Evolutionary conservation across 2,113 vertebrate genomes (phyloP).

Genomic region (Caranx ignobilis): DNA sequence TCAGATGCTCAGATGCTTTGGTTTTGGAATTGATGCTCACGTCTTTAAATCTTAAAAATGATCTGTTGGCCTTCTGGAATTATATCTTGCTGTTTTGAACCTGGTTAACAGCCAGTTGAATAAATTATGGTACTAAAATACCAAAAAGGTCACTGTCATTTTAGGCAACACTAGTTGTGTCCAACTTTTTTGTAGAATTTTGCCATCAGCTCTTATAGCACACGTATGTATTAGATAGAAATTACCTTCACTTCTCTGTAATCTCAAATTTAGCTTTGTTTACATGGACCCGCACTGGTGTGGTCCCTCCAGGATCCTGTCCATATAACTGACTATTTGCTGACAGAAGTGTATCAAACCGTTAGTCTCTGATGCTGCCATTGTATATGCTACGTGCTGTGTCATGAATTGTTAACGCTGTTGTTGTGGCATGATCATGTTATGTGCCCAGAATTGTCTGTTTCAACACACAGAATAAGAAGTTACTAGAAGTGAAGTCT

Average conservation of each 20-base stretch:
- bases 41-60: conserved; percentile 1
- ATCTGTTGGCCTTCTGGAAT: neutral
- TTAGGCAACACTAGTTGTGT: neutral
- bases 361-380: neutral
- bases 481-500: neutral
- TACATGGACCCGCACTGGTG: neutral
- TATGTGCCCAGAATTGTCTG: neutral
- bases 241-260: neutral
- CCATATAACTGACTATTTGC: conserved; percentile 1
- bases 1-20: neutral
- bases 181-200: neutral
- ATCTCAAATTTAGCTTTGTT: conserved; percentile 9
- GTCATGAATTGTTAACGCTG: neutral
- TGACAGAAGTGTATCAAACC: neutral
- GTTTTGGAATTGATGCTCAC: neutral
- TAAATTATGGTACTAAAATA: neutral
- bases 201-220: neutral
- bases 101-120: conserved; percentile 9
- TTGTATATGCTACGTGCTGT: neutral
- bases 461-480: neutral
- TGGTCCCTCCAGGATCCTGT: neutral
- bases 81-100: neutral
- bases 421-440: neutral
- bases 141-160: neutral
- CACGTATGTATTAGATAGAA: neutral